These are phyloP conservation scores for Sylvilagus floridanus DNA, from an alignment of 2,797 vertebrate genomes.

Conservation along the genomic window DNA sequence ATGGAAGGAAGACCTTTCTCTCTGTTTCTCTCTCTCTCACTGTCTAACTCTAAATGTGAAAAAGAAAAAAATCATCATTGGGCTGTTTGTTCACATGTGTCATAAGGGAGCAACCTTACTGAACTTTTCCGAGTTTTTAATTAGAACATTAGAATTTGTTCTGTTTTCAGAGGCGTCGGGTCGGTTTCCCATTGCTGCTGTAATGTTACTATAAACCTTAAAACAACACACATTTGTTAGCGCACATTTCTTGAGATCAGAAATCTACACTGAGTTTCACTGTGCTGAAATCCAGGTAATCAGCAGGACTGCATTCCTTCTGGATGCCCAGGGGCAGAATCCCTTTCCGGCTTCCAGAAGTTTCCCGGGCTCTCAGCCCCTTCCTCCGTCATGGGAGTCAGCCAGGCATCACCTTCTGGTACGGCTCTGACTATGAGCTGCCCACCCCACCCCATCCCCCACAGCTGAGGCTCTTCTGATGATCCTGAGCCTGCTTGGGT, in stretches of 20 bases:
- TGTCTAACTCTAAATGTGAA: no score
- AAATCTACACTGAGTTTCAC: background rate
- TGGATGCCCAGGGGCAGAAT: background rate
- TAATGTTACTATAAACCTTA: background rate
- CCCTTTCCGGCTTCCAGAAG: background rate
- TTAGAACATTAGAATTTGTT: background rate
- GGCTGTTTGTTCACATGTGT: background rate
- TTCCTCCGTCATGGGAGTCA: background rate
- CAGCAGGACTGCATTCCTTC: background rate
- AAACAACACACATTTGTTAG: background rate
- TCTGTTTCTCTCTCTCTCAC: no score
- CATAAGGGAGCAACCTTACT: background rate
- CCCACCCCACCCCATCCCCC: background rate
- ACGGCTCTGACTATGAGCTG: background rate
- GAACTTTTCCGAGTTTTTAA: constrained; percentile 10
- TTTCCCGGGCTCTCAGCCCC: background rate
- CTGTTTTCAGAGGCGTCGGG: background rate
- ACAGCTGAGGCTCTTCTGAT: background rate
- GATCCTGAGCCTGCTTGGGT: background rate
- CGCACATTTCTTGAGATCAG: background rate
- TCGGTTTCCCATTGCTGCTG: background rate
- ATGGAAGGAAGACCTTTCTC: no score
- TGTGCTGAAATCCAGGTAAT: background rate
- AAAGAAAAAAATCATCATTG: background rate
- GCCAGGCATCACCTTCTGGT: background rate